A percentile compares a stretch with the other conserved stretches of the same genome.
Evolutionary conservation across 2,113 vertebrate genomes (phyloP).

Genomic region (Heloderma charlesbogerti): DNA sequence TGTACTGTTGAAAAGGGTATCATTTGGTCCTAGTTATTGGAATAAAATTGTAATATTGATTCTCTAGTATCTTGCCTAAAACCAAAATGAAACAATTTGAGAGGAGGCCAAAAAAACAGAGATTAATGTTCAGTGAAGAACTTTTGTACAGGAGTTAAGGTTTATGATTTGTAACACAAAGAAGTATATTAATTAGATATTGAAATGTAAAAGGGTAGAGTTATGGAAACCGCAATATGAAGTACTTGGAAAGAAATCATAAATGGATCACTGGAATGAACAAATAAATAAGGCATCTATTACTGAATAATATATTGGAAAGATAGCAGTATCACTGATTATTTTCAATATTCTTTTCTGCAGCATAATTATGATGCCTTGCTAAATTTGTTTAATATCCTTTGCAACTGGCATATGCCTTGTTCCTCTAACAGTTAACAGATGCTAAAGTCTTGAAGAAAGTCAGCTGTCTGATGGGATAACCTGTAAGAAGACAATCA

Average conservation of each 20-base stretch:
- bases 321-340: not conserved
- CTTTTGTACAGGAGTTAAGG: slow-evolving; percentile 11
- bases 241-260: slow-evolving; percentile 24
- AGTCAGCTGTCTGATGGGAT: not conserved
- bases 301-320: not conserved
- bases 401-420: rapidly evolving
- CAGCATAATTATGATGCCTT: not conserved
- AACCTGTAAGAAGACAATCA: not conserved
- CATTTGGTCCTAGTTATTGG: not conserved
- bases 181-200: slow-evolving; percentile 22
- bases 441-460: not conserved
- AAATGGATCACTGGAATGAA: not conserved
- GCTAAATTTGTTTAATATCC: not conserved
- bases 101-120: not conserved
- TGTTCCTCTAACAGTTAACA: not conserved
- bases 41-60: slow-evolving; percentile 22
- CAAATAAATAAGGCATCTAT: not conserved
- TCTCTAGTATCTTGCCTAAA: slow-evolving; percentile 11
- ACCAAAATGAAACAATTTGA: slow-evolving; percentile 34
- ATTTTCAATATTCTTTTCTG: not conserved
- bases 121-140: slow-evolving; percentile 12
- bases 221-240: slow-evolving; percentile 33
- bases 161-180: slow-evolving; percentile 42
- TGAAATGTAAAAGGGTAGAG: slow-evolving; percentile 25
- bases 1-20: not conserved